Evolutionary conservation across 2,888 invertebrate genomes (phyloP).

Genomic region (Drosophila fungiperda): DNA sequence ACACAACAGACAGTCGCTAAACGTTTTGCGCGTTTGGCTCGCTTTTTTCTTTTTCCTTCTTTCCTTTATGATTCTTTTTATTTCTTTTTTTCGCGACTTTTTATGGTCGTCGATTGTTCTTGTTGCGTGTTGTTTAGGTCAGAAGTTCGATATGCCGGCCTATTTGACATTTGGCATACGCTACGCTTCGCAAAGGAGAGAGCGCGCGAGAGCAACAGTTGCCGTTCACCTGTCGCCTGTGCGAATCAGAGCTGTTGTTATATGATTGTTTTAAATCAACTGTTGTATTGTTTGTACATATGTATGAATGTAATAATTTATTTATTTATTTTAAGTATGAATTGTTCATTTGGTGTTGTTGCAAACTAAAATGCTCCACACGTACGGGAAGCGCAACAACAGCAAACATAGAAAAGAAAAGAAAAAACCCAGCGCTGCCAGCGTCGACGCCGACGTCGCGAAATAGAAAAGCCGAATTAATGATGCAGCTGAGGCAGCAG

Average conservation of each 20-base stretch:
- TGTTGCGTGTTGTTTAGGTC: slow-evolving; percentile 72
- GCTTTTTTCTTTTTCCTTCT: slow-evolving; percentile 12
- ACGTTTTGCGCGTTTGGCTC: slow-evolving; percentile 47
- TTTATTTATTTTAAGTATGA: not conserved
- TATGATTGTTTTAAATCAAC: not conserved
- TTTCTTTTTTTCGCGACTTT: slow-evolving; percentile 66
- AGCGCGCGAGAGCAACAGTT: slow-evolving; percentile 35
- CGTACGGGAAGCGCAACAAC: slow-evolving; percentile 17
- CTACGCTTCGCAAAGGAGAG: slow-evolving; percentile 27
- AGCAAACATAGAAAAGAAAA: not conserved
- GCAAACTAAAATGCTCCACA: slow-evolving; percentile 33
- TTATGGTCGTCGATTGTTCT: slow-evolving; percentile 58
- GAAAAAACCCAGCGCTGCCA: slow-evolving; percentile 11
- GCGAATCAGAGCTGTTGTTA: slow-evolving; percentile 14
- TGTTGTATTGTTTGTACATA: not conserved
- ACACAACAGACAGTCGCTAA: slow-evolving; percentile 19
- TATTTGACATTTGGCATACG: slow-evolving; percentile 42
- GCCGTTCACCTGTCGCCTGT: slow-evolving; percentile 26
- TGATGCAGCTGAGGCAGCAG: slow-evolving; percentile 14
- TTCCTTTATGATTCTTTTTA: slow-evolving; percentile 41
- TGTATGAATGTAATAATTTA: slow-evolving; percentile 2
- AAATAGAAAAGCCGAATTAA: slow-evolving; percentile 23
- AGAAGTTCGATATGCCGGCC: slow-evolving; percentile 65
- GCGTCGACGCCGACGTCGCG: slow-evolving; percentile 16
- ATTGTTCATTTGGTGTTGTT: not conserved